Evolutionary conservation across 2,888 invertebrate genomes (phyloP), one percentile per base, ranked within the genome.

Genomic region (Ashinkailepas kermadecensis): DNA sequence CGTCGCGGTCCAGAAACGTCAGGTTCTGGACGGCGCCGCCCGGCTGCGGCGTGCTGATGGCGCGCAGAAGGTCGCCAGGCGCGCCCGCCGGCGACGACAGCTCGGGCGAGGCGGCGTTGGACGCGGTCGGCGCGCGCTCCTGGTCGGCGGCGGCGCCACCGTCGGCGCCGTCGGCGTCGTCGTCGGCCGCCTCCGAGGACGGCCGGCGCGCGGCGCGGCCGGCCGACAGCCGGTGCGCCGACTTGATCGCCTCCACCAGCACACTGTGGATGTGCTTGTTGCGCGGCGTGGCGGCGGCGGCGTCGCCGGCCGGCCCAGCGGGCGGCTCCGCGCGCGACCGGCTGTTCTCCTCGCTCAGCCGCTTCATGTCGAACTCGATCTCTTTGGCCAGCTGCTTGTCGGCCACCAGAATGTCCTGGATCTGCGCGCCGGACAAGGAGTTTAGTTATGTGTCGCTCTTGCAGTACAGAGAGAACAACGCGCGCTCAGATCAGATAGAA

Each of bases 341-440:
- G 15, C 57, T 0, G 3, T 58, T 7, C 81, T 85, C 83, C 59
- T 85, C 85, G 58, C 88, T 88, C 86, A 88, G 88, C 82, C 86
- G 86, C 39, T 86, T 85, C 79, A 89, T 82, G 83, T 89, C 89
- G 86, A 87, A 88, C 84, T 88, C 87, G 81, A 89, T 88, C 85
- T 89, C 89, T 64, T 86, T 86, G 7, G 88, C 88, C 78, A 89
- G 85, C 82, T 87, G 88, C 82, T 86, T 86, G 83, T 89, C 89
- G 39, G 87, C 87, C n/a, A 87, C 85, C 82, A 89, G 84, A 58
- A 89, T 87, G 62, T 89, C 88, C 80, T 86, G 85, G 23, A 86
- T 84, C 85, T 86, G 82, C 13, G 80, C 57, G 15, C 39, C 39
- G 39, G 39, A 39, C 39, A 39, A 39, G 4, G 2, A 39, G 39